Percentiles rank a stretch among this genome's conserved stretches.
phyloP scores from a whole-genome alignment of 2,113 vertebrate species.

The Stomatorhinus ivindoensis region DNA sequence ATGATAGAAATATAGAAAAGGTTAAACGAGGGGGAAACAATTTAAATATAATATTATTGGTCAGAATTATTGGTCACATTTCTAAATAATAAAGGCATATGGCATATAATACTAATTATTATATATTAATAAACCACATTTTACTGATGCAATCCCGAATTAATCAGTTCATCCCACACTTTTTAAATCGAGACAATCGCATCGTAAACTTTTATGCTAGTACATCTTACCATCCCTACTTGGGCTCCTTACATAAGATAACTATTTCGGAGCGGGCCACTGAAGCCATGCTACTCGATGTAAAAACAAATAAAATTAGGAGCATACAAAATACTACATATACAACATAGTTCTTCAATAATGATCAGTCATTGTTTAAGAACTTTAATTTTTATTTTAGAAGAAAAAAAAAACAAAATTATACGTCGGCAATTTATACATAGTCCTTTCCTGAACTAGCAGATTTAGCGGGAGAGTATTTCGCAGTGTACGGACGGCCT shows the following conservation, averaged over 20 bases:
- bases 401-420: neutral
- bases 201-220: neutral
- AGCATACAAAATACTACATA: neutral
- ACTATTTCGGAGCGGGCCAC: neutral
- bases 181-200: neutral
- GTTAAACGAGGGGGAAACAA: neutral
- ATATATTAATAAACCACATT: neutral
- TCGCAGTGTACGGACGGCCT: constrained; percentile 67
- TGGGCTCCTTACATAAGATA: neutral
- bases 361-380: neutral
- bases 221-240: neutral
- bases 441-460: constrained; percentile 71
- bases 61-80: neutral
- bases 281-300: neutral
- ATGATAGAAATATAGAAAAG: neutral
- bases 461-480: constrained; percentile 70
- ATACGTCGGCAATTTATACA: constrained; percentile 39
- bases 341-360: neutral
- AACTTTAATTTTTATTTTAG: neutral
- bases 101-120: neutral
- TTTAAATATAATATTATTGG: neutral
- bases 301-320: neutral
- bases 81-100: neutral
- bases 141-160: neutral
- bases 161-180: neutral